Evolutionary conservation across 1,140 invertebrate genomes (phyloP).

Genomic region (Drosophila guanche): DNA sequence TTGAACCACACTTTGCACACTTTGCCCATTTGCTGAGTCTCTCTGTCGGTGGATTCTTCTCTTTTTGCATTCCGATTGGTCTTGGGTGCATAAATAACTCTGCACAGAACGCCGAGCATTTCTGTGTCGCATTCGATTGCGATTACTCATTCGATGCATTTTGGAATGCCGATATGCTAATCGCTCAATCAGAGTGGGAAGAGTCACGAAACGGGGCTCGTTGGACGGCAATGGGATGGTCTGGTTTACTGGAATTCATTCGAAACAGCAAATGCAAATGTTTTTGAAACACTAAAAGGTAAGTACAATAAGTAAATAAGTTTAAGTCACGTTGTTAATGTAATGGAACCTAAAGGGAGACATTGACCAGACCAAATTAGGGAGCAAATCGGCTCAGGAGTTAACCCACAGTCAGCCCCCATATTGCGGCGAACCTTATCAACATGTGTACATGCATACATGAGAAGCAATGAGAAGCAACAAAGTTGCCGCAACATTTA

Average conservation of each 20-base stretch:
- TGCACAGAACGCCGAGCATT: background rate
- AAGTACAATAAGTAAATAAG: no score
- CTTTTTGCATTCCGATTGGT: conserved; percentile 16
- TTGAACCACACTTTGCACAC: no score
- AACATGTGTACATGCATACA: conserved; percentile 29
- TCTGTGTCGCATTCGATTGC: conserved; percentile 17
- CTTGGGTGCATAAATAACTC: conserved; percentile 48
- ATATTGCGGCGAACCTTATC: background rate
- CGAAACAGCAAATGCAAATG: no score
- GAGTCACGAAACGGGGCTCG: no score
- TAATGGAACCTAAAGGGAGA: no score
- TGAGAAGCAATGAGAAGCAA: conserved; percentile 4
- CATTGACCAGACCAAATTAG: no score
- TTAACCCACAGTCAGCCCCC: no score
- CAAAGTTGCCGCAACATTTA: conserved; percentile 23
- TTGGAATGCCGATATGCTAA: conserved; percentile 36
- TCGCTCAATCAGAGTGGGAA: conserved; percentile 7
- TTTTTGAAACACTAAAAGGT: no score
- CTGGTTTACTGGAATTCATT: no score
- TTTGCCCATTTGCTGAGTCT: background rate
- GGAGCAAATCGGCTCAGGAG: no score
- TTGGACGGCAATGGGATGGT: background rate
- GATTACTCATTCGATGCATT: conserved; percentile 41
- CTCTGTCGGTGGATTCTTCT: background rate
- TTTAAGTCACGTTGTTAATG: no score